These are phyloP conservation scores for Enteromius thamalakanensis DNA, from an alignment of 2,797 vertebrate genomes.

Conservation along the genomic window DNA sequence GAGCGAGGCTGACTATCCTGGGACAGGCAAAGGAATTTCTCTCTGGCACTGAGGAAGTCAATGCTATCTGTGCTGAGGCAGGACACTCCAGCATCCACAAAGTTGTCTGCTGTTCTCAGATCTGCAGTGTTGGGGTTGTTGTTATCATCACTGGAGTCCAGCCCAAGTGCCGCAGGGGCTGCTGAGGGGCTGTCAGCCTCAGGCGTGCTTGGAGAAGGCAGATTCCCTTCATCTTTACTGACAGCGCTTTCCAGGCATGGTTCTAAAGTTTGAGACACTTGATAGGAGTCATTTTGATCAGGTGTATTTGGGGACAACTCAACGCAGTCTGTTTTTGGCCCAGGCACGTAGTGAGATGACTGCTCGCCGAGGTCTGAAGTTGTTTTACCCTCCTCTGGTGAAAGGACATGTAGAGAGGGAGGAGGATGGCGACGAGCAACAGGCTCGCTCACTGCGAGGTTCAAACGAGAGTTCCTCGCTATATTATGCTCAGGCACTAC, in stretches of 20 bases:
- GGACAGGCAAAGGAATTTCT: slow-evolving; percentile 90
- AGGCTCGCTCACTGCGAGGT: slow-evolving; percentile 59
- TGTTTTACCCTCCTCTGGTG: slow-evolving; percentile 48
- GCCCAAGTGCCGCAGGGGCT: slow-evolving; percentile 15
- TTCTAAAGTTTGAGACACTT: slow-evolving; percentile 63
- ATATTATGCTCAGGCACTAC: slow-evolving; percentile 81
- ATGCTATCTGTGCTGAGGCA: slow-evolving; percentile 88
- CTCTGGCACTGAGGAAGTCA: slow-evolving; percentile 92
- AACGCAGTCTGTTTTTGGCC: slow-evolving; percentile 49
- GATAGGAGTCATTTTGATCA: slow-evolving; percentile 66
- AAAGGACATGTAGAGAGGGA: slow-evolving; percentile 66
- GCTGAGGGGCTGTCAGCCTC: slow-evolving; percentile 68
- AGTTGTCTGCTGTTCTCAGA: slow-evolving; percentile 58
- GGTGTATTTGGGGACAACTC: slow-evolving; percentile 58
- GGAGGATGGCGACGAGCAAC: slow-evolving; percentile 65
- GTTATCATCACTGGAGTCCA: slow-evolving; percentile 62
- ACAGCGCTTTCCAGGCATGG: slow-evolving; percentile 60
- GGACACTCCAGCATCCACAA: slow-evolving; percentile 66
- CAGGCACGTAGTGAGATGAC: slow-evolving; percentile 50
- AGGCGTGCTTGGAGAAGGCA: slow-evolving; percentile 67
- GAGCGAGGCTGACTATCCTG: slow-evolving; percentile 78
- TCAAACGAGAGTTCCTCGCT: slow-evolving; percentile 69
- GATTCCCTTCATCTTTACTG: slow-evolving; percentile 34
- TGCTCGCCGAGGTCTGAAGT: slow-evolving; percentile 34
- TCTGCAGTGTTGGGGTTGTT: slow-evolving; percentile 63